These are phyloP conservation scores for Ceriagrion tenellum DNA, from an alignment of 2,888 invertebrate genomes.

Conservation along the genomic window DNA sequence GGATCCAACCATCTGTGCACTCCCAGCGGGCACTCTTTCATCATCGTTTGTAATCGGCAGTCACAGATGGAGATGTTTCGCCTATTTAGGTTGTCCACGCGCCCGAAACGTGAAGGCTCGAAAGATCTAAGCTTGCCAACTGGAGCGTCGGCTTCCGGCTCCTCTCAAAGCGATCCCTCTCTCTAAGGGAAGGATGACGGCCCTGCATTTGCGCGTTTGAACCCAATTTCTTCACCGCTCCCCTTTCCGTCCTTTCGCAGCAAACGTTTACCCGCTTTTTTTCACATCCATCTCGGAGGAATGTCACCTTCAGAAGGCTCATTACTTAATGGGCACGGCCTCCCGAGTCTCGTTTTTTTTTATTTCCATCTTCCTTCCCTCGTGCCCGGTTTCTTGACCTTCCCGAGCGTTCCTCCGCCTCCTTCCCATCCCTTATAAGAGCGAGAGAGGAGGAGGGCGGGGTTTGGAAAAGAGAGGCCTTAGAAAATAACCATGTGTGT, in stretches of 20 bases:
- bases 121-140: neutral
- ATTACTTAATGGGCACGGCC: slow-evolving; percentile 45
- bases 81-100: slow-evolving; percentile 2
- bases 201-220: neutral
- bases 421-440: neutral
- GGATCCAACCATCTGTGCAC: neutral
- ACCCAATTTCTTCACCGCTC: neutral
- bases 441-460: neutral
- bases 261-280: neutral
- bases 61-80: slow-evolving; percentile 15
- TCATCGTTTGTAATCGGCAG: neutral
- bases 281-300: neutral
- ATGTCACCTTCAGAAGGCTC: slow-evolving; percentile 27
- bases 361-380: neutral
- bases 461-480: neutral
- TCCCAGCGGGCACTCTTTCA: neutral
- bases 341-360: neutral
- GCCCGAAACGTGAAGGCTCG: neutral
- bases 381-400: slow-evolving; percentile 27
- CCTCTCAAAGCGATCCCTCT: neutral
- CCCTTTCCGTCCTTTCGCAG: neutral
- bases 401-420: neutral
- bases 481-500: slow-evolving; percentile 32
- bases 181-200: neutral
- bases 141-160: slow-evolving; percentile 13